Evolutionary conservation across 2,113 vertebrate genomes (phyloP).

Genomic region (Cryptomyrus ogoouensis): DNA sequence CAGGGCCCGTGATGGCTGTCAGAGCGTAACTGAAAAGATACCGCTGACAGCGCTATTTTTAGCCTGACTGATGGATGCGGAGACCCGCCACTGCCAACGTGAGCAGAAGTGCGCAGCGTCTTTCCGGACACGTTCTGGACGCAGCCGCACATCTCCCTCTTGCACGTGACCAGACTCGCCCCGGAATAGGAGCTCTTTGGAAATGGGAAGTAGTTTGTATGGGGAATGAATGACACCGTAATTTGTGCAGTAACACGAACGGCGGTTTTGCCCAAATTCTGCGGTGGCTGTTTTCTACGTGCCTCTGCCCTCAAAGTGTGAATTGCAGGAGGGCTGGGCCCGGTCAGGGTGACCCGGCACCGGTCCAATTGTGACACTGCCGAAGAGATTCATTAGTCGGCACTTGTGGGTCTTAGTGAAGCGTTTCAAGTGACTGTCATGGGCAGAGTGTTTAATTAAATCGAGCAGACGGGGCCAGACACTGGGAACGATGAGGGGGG

Average conservation of each 20-base stretch:
- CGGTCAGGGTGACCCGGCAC: neutral
- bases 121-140: neutral
- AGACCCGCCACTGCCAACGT: neutral
- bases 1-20: neutral
- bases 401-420: neutral
- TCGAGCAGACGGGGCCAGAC: neutral
- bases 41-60: neutral
- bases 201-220: neutral
- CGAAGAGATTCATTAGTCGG: neutral
- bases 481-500: neutral
- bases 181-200: neutral
- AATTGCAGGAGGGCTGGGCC: neutral
- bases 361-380: neutral
- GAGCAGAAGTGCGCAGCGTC: neutral
- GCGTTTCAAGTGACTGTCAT: neutral
- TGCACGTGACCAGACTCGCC: neutral
- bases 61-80: neutral
- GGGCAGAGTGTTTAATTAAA: constrained; percentile 5
- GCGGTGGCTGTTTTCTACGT: neutral
- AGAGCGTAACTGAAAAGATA: neutral
- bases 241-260: neutral
- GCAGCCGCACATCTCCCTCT: neutral
- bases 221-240: neutral
- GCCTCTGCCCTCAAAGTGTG: neutral
- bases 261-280: neutral